Conservation (phyloP, 2,888 invertebrate genomes). For the Tenthredo livida region DNA sequence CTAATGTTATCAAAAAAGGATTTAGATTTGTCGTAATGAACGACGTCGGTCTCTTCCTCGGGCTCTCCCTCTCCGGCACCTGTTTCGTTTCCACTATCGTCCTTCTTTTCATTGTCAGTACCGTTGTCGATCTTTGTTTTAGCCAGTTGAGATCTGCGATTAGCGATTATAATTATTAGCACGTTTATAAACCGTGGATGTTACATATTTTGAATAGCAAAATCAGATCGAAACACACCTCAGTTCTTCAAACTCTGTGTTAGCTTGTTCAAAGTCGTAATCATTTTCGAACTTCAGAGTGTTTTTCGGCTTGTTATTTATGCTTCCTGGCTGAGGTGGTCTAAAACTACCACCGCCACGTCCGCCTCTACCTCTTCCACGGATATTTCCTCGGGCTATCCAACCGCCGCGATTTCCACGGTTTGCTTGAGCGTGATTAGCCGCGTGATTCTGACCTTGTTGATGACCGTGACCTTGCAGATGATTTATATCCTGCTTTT, state of each 20-base stretch:
- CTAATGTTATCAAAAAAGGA: slow-evolving; percentile 99
- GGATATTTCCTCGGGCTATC: slow-evolving; percentile 75
- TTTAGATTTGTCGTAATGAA: slow-evolving; percentile 96
- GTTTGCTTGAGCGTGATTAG: slow-evolving; percentile 76
- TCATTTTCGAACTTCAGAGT: slow-evolving; percentile 96
- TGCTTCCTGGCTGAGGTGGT: slow-evolving; percentile 72
- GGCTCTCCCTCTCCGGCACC: slow-evolving; percentile 91
- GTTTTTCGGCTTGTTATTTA: slow-evolving; percentile 81
- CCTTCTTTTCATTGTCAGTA: slow-evolving; percentile 87
- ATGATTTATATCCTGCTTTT: slow-evolving; percentile 66
- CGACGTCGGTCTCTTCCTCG: slow-evolving; percentile 84
- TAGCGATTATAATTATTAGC: background rate
- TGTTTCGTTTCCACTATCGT: slow-evolving; percentile 94
- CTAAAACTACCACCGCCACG: slow-evolving; percentile 75
- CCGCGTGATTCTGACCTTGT: slow-evolving; percentile 59
- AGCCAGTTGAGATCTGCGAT: slow-evolving; percentile 85
- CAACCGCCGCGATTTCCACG: slow-evolving; percentile 75
- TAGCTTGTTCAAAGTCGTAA: slow-evolving; percentile 99
- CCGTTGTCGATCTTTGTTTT: slow-evolving; percentile 89
- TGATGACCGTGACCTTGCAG: slow-evolving; percentile 52
- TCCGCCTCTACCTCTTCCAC: slow-evolving; percentile 75
- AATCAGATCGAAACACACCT: slow-evolving; percentile 72
- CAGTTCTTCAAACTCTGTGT: slow-evolving; percentile 97
- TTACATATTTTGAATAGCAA: background rate
- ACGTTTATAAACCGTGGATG: background rate